A percentile compares a stretch with the other conserved stretches of the same genome.
phyloP scores from a whole-genome alignment of 2,797 vertebrate genomes.

The Urophycis tenuis region DNA sequence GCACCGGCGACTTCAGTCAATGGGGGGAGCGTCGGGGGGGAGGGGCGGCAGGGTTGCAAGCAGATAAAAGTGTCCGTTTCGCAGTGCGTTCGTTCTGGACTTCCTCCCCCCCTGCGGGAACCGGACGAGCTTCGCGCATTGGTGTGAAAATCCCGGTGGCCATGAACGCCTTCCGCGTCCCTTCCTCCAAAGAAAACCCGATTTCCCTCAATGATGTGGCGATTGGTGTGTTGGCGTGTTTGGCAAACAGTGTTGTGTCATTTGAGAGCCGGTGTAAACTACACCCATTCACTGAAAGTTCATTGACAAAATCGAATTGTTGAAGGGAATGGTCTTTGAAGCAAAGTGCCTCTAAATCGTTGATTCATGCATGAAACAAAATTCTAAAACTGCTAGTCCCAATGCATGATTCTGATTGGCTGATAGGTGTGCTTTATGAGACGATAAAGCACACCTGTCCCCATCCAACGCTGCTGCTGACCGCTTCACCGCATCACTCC shows the following conservation, averaged over 20 bases:
- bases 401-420: no score
- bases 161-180: conserved; percentile 20
- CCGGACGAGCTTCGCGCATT: conserved; percentile 54
- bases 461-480: no score
- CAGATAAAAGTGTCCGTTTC: conserved; percentile 70
- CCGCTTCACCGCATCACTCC: no score
- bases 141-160: conserved; percentile 24
- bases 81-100: conserved; percentile 65
- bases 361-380: no score
- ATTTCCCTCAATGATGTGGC: conserved; percentile 25
- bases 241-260: conserved; percentile 45
- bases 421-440: no score
- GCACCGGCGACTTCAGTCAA: conserved; percentile 55
- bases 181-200: conserved; percentile 16
- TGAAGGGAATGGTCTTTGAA: conserved; percentile 39
- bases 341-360: conserved; percentile 27
- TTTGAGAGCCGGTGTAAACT: conserved; percentile 57
- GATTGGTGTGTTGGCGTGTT: conserved; percentile 35
- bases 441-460: no score
- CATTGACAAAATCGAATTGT: conserved; percentile 42
- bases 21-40: conserved; percentile 55
- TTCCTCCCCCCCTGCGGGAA: conserved; percentile 45
- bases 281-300: conserved; percentile 43
- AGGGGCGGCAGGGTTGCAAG: conserved; percentile 44
- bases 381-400: no score